Percentiles rank a stretch among this genome's conserved stretches.
These are phyloP conservation scores for Chrysopilus asiliformis DNA, from an alignment of 2,888 invertebrate species.

Conservation along the genomic window DNA sequence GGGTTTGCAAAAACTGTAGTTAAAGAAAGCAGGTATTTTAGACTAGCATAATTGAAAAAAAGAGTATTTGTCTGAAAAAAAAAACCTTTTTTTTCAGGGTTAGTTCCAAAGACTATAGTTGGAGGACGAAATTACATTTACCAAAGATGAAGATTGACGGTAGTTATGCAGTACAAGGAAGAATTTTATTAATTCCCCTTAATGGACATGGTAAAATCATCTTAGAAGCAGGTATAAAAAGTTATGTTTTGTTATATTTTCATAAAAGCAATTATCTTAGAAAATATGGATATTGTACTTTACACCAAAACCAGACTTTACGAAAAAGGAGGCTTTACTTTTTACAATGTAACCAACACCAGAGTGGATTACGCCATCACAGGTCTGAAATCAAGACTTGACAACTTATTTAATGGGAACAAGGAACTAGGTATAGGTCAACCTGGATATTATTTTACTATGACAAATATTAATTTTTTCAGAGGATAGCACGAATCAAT, in stretches of 20 bases:
- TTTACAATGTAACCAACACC: constrained; percentile 54
- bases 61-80: constrained; percentile 2
- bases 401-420: constrained; percentile 59
- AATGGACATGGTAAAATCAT: constrained; percentile 54
- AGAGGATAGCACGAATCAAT: constrained; percentile 64
- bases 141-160: constrained; percentile 56
- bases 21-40: constrained; percentile 46
- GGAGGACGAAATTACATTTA: constrained; percentile 51
- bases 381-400: constrained; percentile 51
- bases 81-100: constrained; percentile 38
- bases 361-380: constrained; percentile 55
- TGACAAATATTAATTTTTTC: constrained; percentile 20
- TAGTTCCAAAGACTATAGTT: constrained; percentile 52
- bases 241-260: background rate
- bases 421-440: constrained; percentile 48
- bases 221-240: constrained; percentile 36
- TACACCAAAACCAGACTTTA: constrained; percentile 51
- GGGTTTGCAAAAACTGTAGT: constrained; percentile 55
- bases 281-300: constrained; percentile 52
- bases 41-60: background rate
- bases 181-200: constrained; percentile 54
- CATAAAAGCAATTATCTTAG: constrained; percentile 27
- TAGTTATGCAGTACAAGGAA: constrained; percentile 52
- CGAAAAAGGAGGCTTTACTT: constrained; percentile 47
- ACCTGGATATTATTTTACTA: background rate